Evolutionary conservation across 2,113 vertebrate genomes (phyloP).

Genomic region (Fulmarus glacialis): DNA sequence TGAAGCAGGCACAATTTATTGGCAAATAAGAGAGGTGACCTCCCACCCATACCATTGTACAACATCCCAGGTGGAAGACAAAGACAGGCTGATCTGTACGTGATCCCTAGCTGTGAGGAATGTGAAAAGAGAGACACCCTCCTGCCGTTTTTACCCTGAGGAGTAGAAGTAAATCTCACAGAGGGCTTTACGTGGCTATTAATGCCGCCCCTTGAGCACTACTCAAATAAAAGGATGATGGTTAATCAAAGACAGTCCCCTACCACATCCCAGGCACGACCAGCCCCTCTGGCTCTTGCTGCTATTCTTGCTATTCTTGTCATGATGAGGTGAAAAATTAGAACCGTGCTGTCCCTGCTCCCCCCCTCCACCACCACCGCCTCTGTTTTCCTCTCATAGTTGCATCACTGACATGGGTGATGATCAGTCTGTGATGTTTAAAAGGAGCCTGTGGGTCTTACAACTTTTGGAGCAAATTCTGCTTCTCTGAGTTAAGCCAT

Average conservation of each 20-base stretch:
- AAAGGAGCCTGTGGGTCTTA: neutral
- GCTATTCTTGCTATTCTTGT: neutral
- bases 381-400: neutral
- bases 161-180: neutral
- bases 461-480: neutral
- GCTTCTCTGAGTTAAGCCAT: neutral
- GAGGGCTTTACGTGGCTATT: neutral
- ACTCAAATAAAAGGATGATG: neutral
- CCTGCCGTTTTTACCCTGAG: neutral
- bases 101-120: neutral
- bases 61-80: neutral
- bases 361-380: neutral
- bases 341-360: neutral
- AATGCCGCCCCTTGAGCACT: neutral
- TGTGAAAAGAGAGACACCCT: neutral
- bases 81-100: neutral
- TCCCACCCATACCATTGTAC: neutral
- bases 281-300: neutral
- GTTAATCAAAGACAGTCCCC: neutral
- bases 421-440: neutral
- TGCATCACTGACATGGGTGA: neutral
- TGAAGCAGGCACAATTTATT: conserved; percentile 4
- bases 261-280: neutral
- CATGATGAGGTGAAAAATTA: neutral
- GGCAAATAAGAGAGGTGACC: neutral